Conservation (phyloP, 2,797 vertebrate genomes). For the Liasis olivaceus region DNA sequence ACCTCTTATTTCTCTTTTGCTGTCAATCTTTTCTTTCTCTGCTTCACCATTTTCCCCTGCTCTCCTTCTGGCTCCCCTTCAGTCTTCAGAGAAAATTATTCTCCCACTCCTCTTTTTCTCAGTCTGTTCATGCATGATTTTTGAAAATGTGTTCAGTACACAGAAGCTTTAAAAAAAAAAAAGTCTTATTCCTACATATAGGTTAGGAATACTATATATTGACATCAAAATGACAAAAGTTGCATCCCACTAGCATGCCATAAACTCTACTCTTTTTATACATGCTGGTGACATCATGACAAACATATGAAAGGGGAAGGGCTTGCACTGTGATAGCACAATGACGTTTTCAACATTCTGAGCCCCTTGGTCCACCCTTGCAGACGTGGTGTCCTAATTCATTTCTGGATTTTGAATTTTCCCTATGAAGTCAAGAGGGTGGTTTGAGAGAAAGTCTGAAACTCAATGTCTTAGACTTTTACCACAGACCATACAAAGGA, state of each 20-base stretch:
- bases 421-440: not conserved
- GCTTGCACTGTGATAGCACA: not conserved
- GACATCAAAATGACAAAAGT: not conserved
- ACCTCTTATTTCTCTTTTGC: not conserved
- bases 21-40: not conserved
- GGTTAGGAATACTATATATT: not conserved
- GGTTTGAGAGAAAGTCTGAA: not conserved
- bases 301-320: not conserved
- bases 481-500: not conserved
- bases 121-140: not conserved
- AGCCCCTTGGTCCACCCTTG: not conserved
- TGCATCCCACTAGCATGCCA: not conserved
- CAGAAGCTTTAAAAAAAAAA: not conserved
- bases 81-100: not conserved
- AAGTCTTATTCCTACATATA: not conserved
- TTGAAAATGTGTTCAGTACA: not conserved
- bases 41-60: not conserved
- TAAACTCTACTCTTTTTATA: not conserved
- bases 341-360: not conserved
- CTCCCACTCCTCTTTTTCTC: not conserved
- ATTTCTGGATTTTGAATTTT: not conserved
- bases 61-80: not conserved
- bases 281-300: not conserved
- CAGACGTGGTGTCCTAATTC: not conserved
- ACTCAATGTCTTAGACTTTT: not conserved